These are phyloP conservation scores for Melieria omissa DNA, from an alignment of 2,888 invertebrate genomes.

Conservation along the genomic window DNA sequence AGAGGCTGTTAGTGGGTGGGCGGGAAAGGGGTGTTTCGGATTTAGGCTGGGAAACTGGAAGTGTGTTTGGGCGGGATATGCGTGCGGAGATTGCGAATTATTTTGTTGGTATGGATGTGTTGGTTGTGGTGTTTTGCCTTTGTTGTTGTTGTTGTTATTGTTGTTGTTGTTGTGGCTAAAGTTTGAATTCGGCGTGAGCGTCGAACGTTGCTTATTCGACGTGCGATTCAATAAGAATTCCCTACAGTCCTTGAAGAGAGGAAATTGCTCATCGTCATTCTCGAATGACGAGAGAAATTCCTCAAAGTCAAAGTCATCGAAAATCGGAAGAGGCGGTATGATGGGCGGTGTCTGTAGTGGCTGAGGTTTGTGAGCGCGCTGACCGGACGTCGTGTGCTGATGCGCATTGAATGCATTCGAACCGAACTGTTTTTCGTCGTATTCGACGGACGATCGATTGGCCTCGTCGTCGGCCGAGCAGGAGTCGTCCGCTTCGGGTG, in stretches of 20 bases:
- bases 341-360: conserved; percentile 39
- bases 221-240: conserved; percentile 64
- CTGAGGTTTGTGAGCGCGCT: conserved; percentile 14
- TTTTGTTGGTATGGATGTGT: conserved; percentile 23
- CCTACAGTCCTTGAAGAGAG: conserved; percentile 67
- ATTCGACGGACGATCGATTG: conserved; percentile 58
- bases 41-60: conserved; percentile 43
- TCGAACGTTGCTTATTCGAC: conserved; percentile 60
- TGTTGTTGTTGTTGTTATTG: conserved; percentile 36
- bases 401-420: conserved; percentile 19
- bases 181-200: conserved; percentile 54
- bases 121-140: neutral
- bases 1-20: conserved; percentile 42
- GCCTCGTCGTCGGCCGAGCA: conserved; percentile 61
- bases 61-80: conserved; percentile 23
- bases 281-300: conserved; percentile 77
- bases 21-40: conserved; percentile 33
- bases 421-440: conserved; percentile 46
- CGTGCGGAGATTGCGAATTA: conserved; percentile 36
- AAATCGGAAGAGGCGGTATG: conserved; percentile 64
- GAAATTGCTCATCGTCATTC: conserved; percentile 71
- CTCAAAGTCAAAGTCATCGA: conserved; percentile 73
- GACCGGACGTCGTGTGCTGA: conserved; percentile 44
- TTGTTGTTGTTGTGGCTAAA: conserved; percentile 33
- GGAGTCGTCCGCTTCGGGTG: conserved; percentile 58